Evolutionary conservation across 2,888 invertebrate species (phyloP).

Genomic region (Germaria angustata): DNA sequence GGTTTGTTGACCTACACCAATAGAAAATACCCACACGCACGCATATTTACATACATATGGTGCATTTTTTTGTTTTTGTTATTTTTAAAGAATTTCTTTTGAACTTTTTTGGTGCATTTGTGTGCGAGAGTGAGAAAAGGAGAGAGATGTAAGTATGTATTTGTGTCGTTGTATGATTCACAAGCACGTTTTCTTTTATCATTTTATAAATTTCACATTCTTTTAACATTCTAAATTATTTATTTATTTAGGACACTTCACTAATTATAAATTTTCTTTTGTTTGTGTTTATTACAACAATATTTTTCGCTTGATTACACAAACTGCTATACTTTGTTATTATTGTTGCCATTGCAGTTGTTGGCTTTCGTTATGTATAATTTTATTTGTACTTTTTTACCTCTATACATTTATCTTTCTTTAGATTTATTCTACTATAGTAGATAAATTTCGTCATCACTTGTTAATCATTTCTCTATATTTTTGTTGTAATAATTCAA

Average conservation of each 20-base stretch:
- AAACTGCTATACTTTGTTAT: slow-evolving; percentile 12
- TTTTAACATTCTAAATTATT: slow-evolving; percentile 20
- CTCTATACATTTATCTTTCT: slow-evolving; percentile 2
- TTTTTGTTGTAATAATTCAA: slow-evolving; percentile 5
- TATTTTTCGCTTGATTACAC: slow-evolving; percentile 49
- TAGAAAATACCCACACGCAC: slow-evolving; percentile 42
- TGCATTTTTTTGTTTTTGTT: neutral
- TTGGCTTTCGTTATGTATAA: slow-evolving; percentile 18
- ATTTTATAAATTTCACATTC: slow-evolving; percentile 9
- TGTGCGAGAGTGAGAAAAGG: neutral
- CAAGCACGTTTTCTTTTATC: slow-evolving; percentile 41
- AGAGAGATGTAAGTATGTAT: neutral
- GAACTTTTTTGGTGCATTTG: neutral
- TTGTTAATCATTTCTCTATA: slow-evolving; percentile 29
- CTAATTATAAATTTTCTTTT: slow-evolving; percentile 35
- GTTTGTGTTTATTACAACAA: neutral
- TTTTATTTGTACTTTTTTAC: slow-evolving; percentile 2
- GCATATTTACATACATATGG: too few species aligned
- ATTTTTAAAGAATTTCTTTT: slow-evolving; percentile 40
- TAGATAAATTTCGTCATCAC: slow-evolving; percentile 31
- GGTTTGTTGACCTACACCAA: slow-evolving; percentile 64
- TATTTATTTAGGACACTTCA: slow-evolving; percentile 20
- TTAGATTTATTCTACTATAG: neutral
- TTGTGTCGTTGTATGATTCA: slow-evolving; percentile 41
- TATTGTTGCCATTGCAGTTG: slow-evolving; percentile 14